A percentile compares a stretch with the other conserved stretches of the same genome.
Evolutionary conservation across 2,113 vertebrate genomes (phyloP).

Genomic region (Axis porcinus): DNA sequence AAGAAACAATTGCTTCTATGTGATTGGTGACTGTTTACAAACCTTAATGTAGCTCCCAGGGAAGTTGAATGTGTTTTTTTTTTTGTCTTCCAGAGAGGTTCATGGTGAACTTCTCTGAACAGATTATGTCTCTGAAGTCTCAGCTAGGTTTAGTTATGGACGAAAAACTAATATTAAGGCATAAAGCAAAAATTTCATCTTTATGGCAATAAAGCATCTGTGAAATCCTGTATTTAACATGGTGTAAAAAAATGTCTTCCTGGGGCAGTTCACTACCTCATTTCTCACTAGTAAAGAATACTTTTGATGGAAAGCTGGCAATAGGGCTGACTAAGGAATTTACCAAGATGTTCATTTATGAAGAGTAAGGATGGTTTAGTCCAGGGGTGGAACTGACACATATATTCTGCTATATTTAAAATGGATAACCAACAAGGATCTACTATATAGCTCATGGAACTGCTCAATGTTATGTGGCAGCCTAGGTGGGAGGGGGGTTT

Average conservation of each 20-base stretch:
- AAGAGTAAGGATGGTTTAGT: neutral
- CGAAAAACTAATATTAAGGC: neutral
- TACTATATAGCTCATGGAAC: neutral
- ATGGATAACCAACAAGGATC: neutral
- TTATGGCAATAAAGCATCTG: neutral
- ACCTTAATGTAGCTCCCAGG: neutral
- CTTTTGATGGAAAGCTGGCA: neutral
- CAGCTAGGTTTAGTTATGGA: neutral
- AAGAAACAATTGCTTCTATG: neutral
- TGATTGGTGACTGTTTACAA: constrained; percentile 38
- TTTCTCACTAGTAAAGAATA: neutral
- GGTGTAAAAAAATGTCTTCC: neutral
- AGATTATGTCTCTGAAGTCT: neutral
- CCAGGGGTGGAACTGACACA: neutral
- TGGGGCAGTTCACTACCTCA: neutral
- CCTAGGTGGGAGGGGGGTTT: neutral
- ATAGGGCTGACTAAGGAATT: neutral
- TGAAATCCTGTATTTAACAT: neutral
- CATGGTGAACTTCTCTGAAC: neutral
- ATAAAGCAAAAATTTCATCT: neutral
- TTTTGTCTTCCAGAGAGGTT: neutral
- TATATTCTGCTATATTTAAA: neutral
- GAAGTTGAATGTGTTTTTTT: neutral
- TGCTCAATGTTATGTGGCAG: neutral
- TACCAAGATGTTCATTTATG: neutral